A percentile compares a stretch with the other conserved stretches of the same genome.
phyloP scores from a whole-genome alignment of 2,888 invertebrate species.

The Tiliacea aurago region DNA sequence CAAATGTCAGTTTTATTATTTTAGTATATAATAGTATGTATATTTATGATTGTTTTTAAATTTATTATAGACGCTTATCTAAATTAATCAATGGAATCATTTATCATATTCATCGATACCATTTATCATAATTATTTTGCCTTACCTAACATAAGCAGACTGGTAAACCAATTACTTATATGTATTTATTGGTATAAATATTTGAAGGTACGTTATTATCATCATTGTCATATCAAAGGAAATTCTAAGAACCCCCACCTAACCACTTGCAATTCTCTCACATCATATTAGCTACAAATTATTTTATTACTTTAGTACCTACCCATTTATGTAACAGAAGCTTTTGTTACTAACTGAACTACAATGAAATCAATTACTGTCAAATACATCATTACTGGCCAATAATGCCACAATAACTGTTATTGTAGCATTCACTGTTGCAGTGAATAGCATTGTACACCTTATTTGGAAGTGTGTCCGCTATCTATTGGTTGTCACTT shows the following conservation, averaged over 20 bases:
- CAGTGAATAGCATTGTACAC: constrained; percentile 55
- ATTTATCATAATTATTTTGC: background rate
- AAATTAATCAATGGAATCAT: background rate
- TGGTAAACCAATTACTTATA: background rate
- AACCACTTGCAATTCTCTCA: background rate
- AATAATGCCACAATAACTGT: constrained; percentile 57
- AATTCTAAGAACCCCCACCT: background rate
- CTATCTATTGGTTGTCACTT: constrained; percentile 71
- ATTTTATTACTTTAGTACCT: background rate
- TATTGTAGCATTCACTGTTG: too few relatives aligned
- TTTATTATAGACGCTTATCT: background rate
- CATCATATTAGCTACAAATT: background rate
- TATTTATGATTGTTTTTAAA: background rate
- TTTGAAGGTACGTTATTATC: background rate
- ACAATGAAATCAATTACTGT: constrained; percentile 58
- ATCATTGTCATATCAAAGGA: background rate
- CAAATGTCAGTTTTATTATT: constrained; percentile 3
- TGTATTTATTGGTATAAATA: background rate
- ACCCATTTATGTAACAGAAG: background rate
- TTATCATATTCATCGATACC: background rate
- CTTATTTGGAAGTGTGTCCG: constrained; percentile 57
- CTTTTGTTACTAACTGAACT: constrained; percentile 41
- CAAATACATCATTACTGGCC: constrained; percentile 59
- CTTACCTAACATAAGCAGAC: background rate
- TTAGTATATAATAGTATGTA: background rate